Conservation (phyloP, 2,113 vertebrate genomes). For the Brachionichthys hirsutus region DNA sequence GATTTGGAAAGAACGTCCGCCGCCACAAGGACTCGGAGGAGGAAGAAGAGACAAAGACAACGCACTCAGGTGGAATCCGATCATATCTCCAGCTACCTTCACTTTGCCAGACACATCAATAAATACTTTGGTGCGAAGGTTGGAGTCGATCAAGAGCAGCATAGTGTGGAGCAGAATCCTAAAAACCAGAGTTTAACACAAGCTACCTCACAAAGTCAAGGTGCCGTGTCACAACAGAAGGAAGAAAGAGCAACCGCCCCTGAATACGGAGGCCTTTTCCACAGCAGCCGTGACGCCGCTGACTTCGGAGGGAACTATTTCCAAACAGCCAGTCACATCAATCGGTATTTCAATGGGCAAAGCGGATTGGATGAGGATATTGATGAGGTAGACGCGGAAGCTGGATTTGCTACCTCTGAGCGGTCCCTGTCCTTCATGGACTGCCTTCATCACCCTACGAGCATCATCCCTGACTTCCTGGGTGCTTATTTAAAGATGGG, state of each 20-base stretch:
- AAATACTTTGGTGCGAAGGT: slow-evolving; percentile 72
- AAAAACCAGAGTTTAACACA: slow-evolving; percentile 2
- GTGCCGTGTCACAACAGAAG: not conserved
- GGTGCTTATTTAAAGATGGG: slow-evolving; percentile 41
- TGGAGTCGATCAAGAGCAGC: slow-evolving; percentile 13
- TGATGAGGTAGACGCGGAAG: not conserved
- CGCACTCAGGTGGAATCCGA: slow-evolving; percentile 13
- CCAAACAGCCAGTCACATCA: slow-evolving; percentile 67
- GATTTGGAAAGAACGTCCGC: not conserved
- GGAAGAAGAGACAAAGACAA: slow-evolving; percentile 33
- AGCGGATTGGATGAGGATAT: slow-evolving; percentile 31
- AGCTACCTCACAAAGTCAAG: slow-evolving; percentile 18
- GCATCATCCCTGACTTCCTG: slow-evolving; percentile 56
- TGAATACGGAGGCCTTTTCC: slow-evolving; percentile 60
- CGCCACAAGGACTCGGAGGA: slow-evolving; percentile 8
- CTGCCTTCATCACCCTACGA: slow-evolving; percentile 51
- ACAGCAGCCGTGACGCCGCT: slow-evolving; percentile 59
- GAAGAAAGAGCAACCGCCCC: slow-evolving; percentile 11
- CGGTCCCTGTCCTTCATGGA: slow-evolving; percentile 57
- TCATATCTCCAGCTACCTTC: slow-evolving; percentile 40
- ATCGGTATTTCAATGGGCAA: slow-evolving; percentile 68
- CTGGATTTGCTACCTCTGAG: not conserved
- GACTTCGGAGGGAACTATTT: slow-evolving; percentile 67
- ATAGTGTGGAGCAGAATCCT: not conserved
- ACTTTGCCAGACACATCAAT: slow-evolving; percentile 73